Base-by-base conservation (phyloP, 1,140 invertebrate species). In the Drosophila cardini region DNA sequence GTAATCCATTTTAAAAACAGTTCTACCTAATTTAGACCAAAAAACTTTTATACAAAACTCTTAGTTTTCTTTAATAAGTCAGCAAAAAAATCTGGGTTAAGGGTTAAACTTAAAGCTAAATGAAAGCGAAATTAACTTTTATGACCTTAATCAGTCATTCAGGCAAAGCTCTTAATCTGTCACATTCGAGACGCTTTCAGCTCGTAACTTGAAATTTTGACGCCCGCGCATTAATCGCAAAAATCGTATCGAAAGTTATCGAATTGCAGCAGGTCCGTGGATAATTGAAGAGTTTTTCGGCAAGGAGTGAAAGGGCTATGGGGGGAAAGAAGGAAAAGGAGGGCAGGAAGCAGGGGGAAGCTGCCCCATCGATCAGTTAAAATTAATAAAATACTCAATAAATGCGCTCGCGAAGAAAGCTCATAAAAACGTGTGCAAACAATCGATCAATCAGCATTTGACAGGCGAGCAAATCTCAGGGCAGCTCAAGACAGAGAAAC, bases 331-430 rank as follows among this genome's bases (percentile, higher is more conserved):
- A 1, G 26, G 15, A 56, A 15, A 42, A 18, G 45, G n/a, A 2
- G 55, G n/a, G 32, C 1, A 4, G 38, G 30, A 38, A 38, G 26
- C 8, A 50, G 38, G 21, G 10, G 48, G 64, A 40, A 45, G 45
- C 34, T 43, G 55, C 21, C 79, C 60, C 84, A 90, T 90, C 87
- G 87, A 90, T 90, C 87, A 87, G 83, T 84, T 76, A 62, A 90
- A 89, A 90, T 90, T 90, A 90, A 90, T 90, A 84, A 90, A 84
- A 84, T 90, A 83, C 84, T 89, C 84, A 89, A 89, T 89, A 90
- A 89, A 89, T 89, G 70, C 80, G 80, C 77, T 71, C 65, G 57
- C 78, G 62, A 78, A 70, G 71, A 74, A 75, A 78, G 75, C 78
- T 90, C 87, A 90, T 75, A 89, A 90, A 90, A 81, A 90, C 72